Base-by-base conservation (phyloP, 2,888 invertebrate genomes). In the Caenorhabditis doughertyi region DNA sequence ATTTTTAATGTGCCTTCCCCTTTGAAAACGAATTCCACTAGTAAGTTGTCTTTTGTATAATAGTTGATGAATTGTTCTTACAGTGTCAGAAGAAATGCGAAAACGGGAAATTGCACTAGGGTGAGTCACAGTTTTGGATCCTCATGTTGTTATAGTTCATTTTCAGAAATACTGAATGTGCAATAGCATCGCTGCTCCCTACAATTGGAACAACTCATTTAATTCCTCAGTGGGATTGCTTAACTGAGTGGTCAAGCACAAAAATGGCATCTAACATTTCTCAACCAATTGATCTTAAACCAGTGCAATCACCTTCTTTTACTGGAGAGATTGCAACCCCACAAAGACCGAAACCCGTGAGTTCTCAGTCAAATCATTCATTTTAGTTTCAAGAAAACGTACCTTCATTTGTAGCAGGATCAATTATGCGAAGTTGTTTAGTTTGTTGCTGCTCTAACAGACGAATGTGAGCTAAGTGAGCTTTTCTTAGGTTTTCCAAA, bases 1-100 rank as follows among this genome's bases (percentile, higher is more conserved):
- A 71, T 85, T 18, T 85, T 73, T 35, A 74, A 67, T 67, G 68
- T 72, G 2, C 79, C 81, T 7, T 85, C 85, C 5, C 85, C 85
- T n/a, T 47, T 84, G 25, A 58, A 65, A 64, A 53, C 76, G 23
- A 82, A 82, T 21, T 23, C 29, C 32, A 53, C 81, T 7, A 74
- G 73, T 81, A 21, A 60, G 65, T 53, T 29, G 8, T 16, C 23
- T 39, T 13, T 25, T n/a, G 5, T 11, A 16, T 9, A 32, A 23
- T 13, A 7, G 16, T 0, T 11, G 1, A n/a, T n/a, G n/a, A n/a
- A n/a, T 47, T 0, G 7, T 5, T 11, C 11, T 64, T 79, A 35
- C 65, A 79, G 65, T 65, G 16, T 44, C 81, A 3, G 76, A 64
- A n/a, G 49, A 29, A 39, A 44, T 71, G n/a, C 53, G 44, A 11